Conservation (phyloP, 2,888 invertebrate species). For the Argyresthia goedartella region DNA sequence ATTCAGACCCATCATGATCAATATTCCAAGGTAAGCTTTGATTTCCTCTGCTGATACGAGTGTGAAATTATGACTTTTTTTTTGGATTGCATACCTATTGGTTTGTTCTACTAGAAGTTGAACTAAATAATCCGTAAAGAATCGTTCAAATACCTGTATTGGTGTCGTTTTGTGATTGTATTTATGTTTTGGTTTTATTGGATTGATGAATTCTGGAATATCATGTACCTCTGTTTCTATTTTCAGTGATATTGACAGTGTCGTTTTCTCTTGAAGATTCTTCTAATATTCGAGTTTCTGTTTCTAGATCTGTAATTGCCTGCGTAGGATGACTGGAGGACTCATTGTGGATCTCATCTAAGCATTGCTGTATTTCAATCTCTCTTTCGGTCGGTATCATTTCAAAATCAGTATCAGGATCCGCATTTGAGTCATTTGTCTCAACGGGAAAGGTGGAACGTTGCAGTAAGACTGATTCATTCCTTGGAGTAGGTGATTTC, state of each 20-base stretch:
- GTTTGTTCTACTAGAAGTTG: slow-evolving; percentile 14
- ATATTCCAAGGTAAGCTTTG: slow-evolving; percentile 12
- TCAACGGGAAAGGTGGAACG: slow-evolving; percentile 4
- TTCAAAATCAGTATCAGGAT: slow-evolving; percentile 2
- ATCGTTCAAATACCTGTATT: slow-evolving; percentile 12
- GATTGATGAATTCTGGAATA: slow-evolving; percentile 12
- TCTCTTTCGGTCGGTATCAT: slow-evolving; percentile 10
- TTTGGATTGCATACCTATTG: slow-evolving; percentile 15
- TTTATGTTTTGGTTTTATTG: slow-evolving; percentile 8
- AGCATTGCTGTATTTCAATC: slow-evolving; percentile 12
- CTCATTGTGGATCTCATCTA: slow-evolving; percentile 8
- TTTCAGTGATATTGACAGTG: slow-evolving; percentile 11
- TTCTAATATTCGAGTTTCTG: slow-evolving; percentile 2
- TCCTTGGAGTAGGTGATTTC: slow-evolving; percentile 4
- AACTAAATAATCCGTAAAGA: slow-evolving; percentile 15
- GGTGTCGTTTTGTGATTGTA: slow-evolving; percentile 15
- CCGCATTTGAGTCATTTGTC: slow-evolving; percentile 8
- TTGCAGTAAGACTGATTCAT: background rate
- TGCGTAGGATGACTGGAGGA: background rate
- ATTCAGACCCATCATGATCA: slow-evolving; percentile 11
- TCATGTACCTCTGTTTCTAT: slow-evolving; percentile 10
- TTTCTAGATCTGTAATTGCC: background rate
- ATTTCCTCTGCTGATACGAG: slow-evolving; percentile 7
- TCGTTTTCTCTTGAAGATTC: slow-evolving; percentile 9
- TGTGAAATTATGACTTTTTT: slow-evolving; percentile 8